phyloP scores from a whole-genome alignment of 2,888 invertebrate species.

The Hipparchia semele region DNA sequence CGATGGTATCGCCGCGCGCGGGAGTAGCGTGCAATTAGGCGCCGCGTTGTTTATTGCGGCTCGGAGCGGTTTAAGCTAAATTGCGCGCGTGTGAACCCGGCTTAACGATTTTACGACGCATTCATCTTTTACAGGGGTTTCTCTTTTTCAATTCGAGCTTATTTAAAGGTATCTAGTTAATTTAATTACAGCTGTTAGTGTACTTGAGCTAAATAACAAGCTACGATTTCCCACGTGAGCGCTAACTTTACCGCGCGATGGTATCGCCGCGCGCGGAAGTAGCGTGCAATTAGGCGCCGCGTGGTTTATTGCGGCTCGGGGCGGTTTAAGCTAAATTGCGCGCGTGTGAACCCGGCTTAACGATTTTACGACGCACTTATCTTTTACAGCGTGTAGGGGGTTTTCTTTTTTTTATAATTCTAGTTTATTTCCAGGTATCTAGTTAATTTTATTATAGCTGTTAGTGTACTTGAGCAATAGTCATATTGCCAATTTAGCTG shows the following conservation, averaged over 20 bases:
- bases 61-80: constrained; percentile 37
- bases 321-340: constrained; percentile 36
- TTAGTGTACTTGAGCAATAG: no score
- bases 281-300: constrained; percentile 50
- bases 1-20: constrained; percentile 45
- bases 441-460: background rate
- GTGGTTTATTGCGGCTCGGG: constrained; percentile 51
- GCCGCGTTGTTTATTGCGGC: constrained; percentile 51
- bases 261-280: constrained; percentile 49
- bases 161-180: background rate
- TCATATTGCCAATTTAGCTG: no score
- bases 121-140: constrained; percentile 19
- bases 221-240: constrained; percentile 31
- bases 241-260: constrained; percentile 35
- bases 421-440: background rate
- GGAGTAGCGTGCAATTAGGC: constrained; percentile 54
- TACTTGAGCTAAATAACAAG: constrained; percentile 3
- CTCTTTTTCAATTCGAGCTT: background rate
- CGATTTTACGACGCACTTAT: constrained; percentile 39
- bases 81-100: constrained; percentile 28
- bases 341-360: constrained; percentile 35
- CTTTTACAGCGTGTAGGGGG: constrained; percentile 12
- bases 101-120: constrained; percentile 42
- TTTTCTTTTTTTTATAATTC: background rate
- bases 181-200: background rate